Evolutionary conservation across 2,888 invertebrate species (phyloP), one percentile per base, ranked within the genome.

Genomic region (Macrophya alboannulata): DNA sequence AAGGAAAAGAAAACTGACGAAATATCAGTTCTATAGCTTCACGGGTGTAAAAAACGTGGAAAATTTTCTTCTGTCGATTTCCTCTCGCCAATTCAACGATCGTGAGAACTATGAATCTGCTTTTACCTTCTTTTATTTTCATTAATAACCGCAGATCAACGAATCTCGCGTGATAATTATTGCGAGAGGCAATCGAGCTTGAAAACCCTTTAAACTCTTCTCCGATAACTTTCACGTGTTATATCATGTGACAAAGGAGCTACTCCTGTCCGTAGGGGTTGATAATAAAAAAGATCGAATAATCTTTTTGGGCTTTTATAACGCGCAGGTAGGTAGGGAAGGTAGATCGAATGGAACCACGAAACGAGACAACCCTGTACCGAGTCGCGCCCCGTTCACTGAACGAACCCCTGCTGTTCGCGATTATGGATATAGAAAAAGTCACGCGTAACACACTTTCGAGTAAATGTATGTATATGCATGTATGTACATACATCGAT

Each of bases 381-480:
- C 62, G 25, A 62, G 62, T 62, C 62, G 62, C 62, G 62, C 25
- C 62, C 62, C 25, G 62, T 62, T 62, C 62, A 25, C 4, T 9
- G 25, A 25, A 62, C 62, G 9, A 62, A 3, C 62, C 62, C 62
- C 62, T 62, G 62, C 62, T 62, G 62, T 62, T 62, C 62, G 10
- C 62, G 62, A 62, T 62, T 37, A 37, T 68, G 37, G 15, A 68
- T 68, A 25, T 31, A 43, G 48, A 43, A 83, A 45, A 71, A 83
- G 83, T 68, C 83, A 83, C 62, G 62, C 81, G 68, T 51, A 83
- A 31, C 83, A 83, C 68, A 68, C 45, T 68, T 83, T 83, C 71
- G 81, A 48, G 83, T 83, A 68, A 3, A 31, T 43, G 62, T 59
- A 37, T 40, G n/a, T 17, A 12, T 15, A 37, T 21, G 45, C 10